Conservation (phyloP, 30 jellyfish, hydroid and myxozoan genomes). For the Hydractinia symbiolongicarpus region DNA sequence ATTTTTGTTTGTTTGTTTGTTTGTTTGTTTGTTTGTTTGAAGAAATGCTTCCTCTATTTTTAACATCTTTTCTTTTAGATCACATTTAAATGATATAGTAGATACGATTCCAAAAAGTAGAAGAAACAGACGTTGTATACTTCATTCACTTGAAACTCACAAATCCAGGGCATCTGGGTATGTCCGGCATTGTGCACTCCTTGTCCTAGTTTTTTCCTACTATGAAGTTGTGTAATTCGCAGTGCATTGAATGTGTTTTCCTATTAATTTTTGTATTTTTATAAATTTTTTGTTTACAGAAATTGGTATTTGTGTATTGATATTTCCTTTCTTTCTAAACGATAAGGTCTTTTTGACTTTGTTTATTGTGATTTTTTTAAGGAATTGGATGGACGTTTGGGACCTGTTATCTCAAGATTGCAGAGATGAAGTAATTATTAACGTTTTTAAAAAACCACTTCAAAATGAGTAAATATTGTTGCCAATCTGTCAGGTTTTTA, state of each 20-base stretch:
- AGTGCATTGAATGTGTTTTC: background rate
- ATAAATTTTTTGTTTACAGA: no score
- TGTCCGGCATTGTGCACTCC: background rate
- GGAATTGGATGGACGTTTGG: conserved; percentile 99
- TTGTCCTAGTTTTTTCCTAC: no score
- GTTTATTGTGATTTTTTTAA: background rate
- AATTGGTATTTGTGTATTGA: background rate
- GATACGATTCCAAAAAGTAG: conserved; percentile 94
- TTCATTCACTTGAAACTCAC: conserved; percentile 95
- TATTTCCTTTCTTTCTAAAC: background rate
- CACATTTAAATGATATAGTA: conserved; percentile 88
- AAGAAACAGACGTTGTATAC: conserved; percentile 82
- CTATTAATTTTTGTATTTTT: no score
- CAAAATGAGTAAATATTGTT: background rate
- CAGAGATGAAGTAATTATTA: conserved; percentile 79
- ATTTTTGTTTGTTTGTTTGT: background rate
- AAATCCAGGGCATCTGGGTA: conserved; percentile 96
- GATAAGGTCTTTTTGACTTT: no score
- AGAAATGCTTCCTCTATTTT: background rate
- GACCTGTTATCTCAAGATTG: conserved; percentile 96
- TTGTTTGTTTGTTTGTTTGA: background rate
- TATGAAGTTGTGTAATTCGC: no score
- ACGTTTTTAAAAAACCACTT: background rate
- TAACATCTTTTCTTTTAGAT: conserved; percentile 29
- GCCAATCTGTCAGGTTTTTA: background rate